A percentile compares a stretch with the other conserved stretches of the same genome.
These are phyloP conservation scores for Nebria salina DNA, from an alignment of 2,888 invertebrate genomes.

Conservation along the genomic window DNA sequence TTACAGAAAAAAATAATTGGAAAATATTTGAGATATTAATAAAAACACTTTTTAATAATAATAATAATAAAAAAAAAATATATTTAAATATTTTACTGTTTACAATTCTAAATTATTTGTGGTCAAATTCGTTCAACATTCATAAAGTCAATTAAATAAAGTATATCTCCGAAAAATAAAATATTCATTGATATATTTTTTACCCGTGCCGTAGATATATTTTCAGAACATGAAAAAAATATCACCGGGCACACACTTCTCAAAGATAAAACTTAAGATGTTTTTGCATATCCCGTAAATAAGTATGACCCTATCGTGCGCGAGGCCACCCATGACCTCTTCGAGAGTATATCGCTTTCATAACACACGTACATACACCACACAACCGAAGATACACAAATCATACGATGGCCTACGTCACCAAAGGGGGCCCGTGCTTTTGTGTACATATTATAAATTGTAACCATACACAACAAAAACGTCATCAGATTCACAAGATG, in stretches of 20 bases:
- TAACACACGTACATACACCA: conserved; percentile 7
- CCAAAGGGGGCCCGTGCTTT: conserved; percentile 8
- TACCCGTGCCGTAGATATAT: background rate
- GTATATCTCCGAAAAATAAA: no score
- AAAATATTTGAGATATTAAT: no score
- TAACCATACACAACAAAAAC: background rate
- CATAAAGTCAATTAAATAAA: no score
- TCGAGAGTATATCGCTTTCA: conserved; percentile 13
- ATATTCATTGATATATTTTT: no score
- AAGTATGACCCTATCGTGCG: conserved; percentile 2
- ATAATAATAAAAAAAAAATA: no score
- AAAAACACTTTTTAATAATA: no score
- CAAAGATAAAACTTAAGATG: conserved; percentile 2
- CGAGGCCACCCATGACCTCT: conserved; percentile 6
- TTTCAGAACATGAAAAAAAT: background rate
- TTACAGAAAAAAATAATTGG: no score
- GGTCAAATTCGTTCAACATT: no score
- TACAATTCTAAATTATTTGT: no score
- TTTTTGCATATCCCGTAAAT: conserved; percentile 13
- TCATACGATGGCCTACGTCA: conserved; percentile 15
- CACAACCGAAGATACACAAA: background rate
- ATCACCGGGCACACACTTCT: background rate
- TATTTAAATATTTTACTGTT: no score
- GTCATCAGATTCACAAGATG: background rate
- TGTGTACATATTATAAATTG: background rate